phyloP scores from a whole-genome alignment of 2,888 invertebrate species.

The Lucinisca nassula region DNA sequence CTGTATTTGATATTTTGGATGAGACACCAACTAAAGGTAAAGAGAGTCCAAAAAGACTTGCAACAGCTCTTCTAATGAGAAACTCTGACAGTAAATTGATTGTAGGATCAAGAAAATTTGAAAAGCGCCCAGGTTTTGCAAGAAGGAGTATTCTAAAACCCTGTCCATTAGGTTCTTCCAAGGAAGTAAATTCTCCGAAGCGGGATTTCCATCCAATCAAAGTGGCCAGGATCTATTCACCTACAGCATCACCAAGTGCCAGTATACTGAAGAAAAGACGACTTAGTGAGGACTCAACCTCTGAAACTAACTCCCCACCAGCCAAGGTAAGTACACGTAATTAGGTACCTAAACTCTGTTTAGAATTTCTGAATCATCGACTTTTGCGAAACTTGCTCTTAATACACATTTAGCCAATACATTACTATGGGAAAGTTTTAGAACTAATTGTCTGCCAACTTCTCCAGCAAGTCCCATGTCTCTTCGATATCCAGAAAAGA shows the following conservation, averaged over 20 bases:
- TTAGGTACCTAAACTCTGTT: no score
- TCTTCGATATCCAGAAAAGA: no score
- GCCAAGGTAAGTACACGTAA: conserved; percentile 82
- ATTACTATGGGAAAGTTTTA: no score
- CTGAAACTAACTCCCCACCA: conserved; percentile 82
- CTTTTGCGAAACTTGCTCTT: no score
- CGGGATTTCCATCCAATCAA: conserved; percentile 74
- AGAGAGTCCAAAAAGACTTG: conserved; percentile 31
- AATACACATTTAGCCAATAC: no score
- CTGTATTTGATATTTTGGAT: conserved; percentile 41
- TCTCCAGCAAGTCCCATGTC: no score
- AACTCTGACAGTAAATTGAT: conserved; percentile 73
- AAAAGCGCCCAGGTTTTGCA: conserved; percentile 62
- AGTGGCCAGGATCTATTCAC: conserved; percentile 78
- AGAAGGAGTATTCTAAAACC: conserved; percentile 73
- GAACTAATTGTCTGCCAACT: no score
- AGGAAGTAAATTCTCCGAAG: conserved; percentile 50
- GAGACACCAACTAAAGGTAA: conserved; percentile 74
- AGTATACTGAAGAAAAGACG: conserved; percentile 83
- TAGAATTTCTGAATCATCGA: no score
- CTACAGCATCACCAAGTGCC: conserved; percentile 85
- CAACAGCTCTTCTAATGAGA: conserved; percentile 37
- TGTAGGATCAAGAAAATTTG: conserved; percentile 69
- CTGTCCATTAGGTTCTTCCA: not conserved
- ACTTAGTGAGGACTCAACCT: conserved; percentile 67